Conservation (phyloP, 1,140 invertebrate genomes). For the Patella vulgata region DNA sequence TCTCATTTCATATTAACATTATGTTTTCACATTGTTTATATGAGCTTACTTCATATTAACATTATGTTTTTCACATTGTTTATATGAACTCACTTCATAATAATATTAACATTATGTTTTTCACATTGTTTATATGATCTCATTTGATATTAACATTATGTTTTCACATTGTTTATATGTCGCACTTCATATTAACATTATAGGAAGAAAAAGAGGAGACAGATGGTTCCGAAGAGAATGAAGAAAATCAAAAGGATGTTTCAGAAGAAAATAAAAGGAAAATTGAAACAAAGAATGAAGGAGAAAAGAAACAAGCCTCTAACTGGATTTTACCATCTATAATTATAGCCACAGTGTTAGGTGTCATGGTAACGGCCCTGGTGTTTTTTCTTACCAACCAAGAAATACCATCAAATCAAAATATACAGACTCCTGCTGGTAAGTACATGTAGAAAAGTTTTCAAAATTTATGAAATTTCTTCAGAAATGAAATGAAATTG, state of each 20-base stretch:
- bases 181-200: too few species aligned
- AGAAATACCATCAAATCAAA: conserved; percentile 7
- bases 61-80: too few species aligned
- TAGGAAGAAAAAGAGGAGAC: neutral
- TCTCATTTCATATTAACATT: neutral
- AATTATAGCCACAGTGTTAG: neutral
- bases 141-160: neutral
- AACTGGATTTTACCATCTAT: neutral
- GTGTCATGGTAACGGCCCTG: conserved; percentile 10
- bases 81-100: neutral
- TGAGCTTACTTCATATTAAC: too few species aligned
- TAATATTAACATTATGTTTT: neutral
- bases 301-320: neutral
- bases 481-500: too few species aligned
- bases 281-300: neutral
- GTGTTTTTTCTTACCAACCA: conserved; percentile 11
- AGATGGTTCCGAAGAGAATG: neutral
- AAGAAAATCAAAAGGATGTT: neutral
- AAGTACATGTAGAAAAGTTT: neutral
- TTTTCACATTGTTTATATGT: too few species aligned
- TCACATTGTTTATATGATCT: neutral
- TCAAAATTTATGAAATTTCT: too few species aligned
- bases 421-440: neutral
- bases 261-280: neutral
- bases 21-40: too few species aligned